Evolutionary conservation across 2,797 vertebrate species (phyloP).

Genomic region (Enteromius mattozi): DNA sequence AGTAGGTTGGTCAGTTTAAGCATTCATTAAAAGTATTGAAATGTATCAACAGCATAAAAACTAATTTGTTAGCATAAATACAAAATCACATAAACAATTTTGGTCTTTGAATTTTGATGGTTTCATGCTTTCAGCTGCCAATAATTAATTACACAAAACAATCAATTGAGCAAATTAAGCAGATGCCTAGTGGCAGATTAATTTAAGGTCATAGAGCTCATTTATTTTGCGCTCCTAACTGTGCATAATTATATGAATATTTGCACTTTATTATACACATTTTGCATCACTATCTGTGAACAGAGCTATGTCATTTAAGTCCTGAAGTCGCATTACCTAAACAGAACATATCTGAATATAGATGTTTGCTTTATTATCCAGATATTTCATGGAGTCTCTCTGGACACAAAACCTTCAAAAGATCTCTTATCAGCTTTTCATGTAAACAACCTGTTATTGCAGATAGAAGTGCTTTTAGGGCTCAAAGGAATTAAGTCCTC

Average conservation of each 20-base stretch:
- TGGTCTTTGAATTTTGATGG: not conserved
- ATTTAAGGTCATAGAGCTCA: not conserved
- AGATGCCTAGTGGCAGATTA: not conserved
- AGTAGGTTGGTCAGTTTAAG: not conserved
- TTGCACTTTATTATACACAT: not conserved
- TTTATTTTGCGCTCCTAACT: not conserved
- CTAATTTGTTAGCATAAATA: not conserved
- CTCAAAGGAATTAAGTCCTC: not conserved
- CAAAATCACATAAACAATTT: not conserved
- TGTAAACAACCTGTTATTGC: slow-evolving; percentile 15
- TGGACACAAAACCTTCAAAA: not conserved
- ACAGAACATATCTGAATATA: not conserved
- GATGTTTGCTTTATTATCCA: not conserved
- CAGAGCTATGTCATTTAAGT: not conserved
- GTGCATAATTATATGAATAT: not conserved
- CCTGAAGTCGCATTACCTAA: not conserved
- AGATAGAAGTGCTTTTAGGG: slow-evolving; percentile 11
- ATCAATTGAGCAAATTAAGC: not conserved
- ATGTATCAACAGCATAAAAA: not conserved
- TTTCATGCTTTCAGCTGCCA: not conserved
- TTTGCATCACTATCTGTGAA: not conserved
- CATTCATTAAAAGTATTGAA: not conserved
- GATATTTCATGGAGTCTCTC: not conserved
- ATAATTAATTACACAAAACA: not conserved
- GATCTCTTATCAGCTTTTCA: slow-evolving; percentile 26